These are phyloP conservation scores for Lamproptera curius DNA, from an alignment of 2,888 invertebrate species.

Conservation along the genomic window DNA sequence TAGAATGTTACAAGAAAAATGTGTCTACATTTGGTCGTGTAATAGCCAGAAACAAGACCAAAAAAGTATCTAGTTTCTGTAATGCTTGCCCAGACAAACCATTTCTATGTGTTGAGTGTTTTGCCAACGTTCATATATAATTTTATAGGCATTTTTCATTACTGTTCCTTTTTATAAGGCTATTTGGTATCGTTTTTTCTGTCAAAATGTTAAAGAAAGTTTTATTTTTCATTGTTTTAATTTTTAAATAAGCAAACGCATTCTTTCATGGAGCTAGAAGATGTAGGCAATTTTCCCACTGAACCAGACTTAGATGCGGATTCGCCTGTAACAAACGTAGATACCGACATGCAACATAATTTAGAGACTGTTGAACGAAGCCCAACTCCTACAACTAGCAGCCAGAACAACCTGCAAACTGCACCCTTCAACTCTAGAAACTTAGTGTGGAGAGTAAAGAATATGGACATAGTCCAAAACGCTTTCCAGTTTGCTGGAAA, in stretches of 20 bases:
- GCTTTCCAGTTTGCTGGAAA: slow-evolving; percentile 33
- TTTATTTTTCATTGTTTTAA: too few species aligned
- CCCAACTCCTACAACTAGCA: slow-evolving; percentile 32
- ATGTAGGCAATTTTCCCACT: slow-evolving; percentile 34
- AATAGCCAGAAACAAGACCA: slow-evolving; percentile 5
- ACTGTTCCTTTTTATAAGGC: background rate
- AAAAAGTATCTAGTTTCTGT: slow-evolving; percentile 16
- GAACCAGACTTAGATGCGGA: slow-evolving; percentile 31
- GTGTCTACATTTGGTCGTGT: slow-evolving; percentile 26
- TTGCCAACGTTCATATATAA: background rate
- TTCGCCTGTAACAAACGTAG: slow-evolving; percentile 29
- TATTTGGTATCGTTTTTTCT: too few species aligned
- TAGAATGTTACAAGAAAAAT: slow-evolving; percentile 28
- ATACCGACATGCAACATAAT: slow-evolving; percentile 33
- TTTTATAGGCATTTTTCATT: background rate
- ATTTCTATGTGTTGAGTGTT: slow-evolving; percentile 12
- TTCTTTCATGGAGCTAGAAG: slow-evolving; percentile 34
- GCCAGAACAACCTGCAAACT: slow-evolving; percentile 36
- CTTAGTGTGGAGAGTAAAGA: slow-evolving; percentile 37
- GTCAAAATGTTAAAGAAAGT: too few species aligned
- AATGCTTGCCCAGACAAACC: slow-evolving; percentile 26
- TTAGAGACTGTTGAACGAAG: slow-evolving; percentile 35
- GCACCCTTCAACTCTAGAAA: slow-evolving; percentile 36
- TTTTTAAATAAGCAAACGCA: slow-evolving; percentile 25
- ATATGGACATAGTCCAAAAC: slow-evolving; percentile 36